phyloP scores from a whole-genome alignment of 2,113 vertebrate genomes.

The Choloepus hoffmanni region DNA sequence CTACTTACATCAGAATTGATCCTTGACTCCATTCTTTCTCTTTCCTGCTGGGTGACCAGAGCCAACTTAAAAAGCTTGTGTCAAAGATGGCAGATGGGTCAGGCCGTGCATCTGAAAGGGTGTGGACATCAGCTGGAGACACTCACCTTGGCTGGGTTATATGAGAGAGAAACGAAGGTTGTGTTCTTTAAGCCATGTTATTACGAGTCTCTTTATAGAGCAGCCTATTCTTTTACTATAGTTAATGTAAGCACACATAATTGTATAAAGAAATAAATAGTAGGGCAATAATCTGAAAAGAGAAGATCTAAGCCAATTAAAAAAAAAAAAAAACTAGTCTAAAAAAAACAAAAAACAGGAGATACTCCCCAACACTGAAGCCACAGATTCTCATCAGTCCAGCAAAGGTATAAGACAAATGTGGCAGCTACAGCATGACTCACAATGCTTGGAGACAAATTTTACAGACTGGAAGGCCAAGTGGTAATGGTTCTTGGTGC shows the following conservation, averaged over 20 bases:
- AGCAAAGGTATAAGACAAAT: background rate
- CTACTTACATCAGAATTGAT: background rate
- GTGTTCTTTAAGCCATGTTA: background rate
- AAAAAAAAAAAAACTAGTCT: slow-evolving; percentile 12
- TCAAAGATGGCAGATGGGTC: background rate
- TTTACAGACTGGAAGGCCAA: background rate
- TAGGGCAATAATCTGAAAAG: slow-evolving; percentile 23
- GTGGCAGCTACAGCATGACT: background rate
- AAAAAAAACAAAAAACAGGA: background rate
- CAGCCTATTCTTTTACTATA: background rate
- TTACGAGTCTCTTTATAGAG: background rate
- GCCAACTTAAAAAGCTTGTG: background rate
- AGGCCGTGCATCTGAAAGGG: background rate
- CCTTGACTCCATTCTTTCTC: background rate
- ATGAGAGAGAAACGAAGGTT: background rate
- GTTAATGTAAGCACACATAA: background rate
- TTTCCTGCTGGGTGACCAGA: background rate
- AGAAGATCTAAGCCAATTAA: background rate
- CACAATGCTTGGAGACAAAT: background rate
- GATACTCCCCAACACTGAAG: background rate
- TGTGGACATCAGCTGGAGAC: background rate
- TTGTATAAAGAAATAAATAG: slow-evolving; percentile 15
- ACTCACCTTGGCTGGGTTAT: background rate
- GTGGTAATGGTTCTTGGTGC: no score
- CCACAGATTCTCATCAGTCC: background rate